phyloP scores from a whole-genome alignment of 2,888 invertebrate species.

The Drosophila paranaensis region DNA sequence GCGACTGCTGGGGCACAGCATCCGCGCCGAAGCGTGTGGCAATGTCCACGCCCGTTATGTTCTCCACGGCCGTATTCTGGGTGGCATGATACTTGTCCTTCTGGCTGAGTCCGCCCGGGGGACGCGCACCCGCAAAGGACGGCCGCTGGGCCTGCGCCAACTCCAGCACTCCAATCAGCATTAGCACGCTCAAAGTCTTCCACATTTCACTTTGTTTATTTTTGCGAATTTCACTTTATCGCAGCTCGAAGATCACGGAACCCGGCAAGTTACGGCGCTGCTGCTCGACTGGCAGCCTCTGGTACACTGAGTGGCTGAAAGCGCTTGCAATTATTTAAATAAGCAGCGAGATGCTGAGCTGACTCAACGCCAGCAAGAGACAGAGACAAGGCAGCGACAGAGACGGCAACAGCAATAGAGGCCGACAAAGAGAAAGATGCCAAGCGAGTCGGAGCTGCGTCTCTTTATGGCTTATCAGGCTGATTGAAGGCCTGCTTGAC shows the following conservation, averaged over 20 bases:
- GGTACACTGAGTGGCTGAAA: constrained; percentile 31
- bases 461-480: constrained; percentile 28
- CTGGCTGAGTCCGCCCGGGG: constrained; percentile 86
- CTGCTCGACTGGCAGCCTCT: constrained; percentile 40
- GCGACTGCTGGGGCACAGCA: constrained; percentile 85
- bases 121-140: constrained; percentile 87
- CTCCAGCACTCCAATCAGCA: constrained; percentile 42
- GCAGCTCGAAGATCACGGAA: neutral
- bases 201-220: constrained; percentile 39
- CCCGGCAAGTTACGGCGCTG: constrained; percentile 21
- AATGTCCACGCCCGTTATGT: constrained; percentile 59
- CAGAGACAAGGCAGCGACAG: neutral
- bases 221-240: constrained; percentile 51
- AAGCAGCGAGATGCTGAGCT: constrained; percentile 52
- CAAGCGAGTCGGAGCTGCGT: neutral
- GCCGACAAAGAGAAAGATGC: constrained; percentile 4
- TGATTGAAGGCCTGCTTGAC: constrained; percentile 4
- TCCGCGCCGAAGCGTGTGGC: constrained; percentile 86
- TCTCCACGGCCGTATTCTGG: constrained; percentile 57
- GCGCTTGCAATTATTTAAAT: constrained; percentile 63
- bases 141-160: constrained; percentile 86
- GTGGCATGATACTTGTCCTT: constrained; percentile 85
- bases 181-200: constrained; percentile 21
- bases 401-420: neutral
- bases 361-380: constrained; percentile 24